Conservation (phyloP, 2,113 vertebrate genomes). For the Prionailurus viverrinus region DNA sequence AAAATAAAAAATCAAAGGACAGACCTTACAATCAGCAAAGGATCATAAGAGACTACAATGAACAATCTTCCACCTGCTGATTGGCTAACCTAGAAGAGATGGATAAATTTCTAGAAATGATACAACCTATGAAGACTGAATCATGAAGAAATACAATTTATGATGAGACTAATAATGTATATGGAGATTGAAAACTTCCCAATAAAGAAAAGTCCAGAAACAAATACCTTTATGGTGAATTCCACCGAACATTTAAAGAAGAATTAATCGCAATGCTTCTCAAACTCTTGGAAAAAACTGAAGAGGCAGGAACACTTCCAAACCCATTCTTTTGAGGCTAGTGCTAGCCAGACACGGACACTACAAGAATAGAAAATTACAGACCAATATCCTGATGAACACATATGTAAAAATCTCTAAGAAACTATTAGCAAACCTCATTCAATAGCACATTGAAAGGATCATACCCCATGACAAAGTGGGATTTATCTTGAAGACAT, state of each 20-base stretch:
- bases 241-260: not conserved
- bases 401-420: not conserved
- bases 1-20: not conserved
- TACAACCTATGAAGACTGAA: not conserved
- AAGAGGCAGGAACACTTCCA: not conserved
- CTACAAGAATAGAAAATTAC: not conserved
- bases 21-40: not conserved
- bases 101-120: not conserved
- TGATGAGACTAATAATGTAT: not conserved
- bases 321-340: not conserved
- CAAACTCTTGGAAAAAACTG: not conserved
- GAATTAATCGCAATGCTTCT: not conserved
- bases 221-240: not conserved
- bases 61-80: not conserved
- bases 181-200: not conserved
- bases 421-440: not conserved
- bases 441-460: not conserved
- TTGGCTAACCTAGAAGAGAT: not conserved
- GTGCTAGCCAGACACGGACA: not conserved
- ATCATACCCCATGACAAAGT: not conserved
- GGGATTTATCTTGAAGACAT: not conserved
- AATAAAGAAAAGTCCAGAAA: not conserved
- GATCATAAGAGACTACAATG: not conserved
- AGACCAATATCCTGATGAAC: not conserved
- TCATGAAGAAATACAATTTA: not conserved